Base-by-base conservation (phyloP, 2,888 invertebrate species). In the Drosophila formosana region DNA sequence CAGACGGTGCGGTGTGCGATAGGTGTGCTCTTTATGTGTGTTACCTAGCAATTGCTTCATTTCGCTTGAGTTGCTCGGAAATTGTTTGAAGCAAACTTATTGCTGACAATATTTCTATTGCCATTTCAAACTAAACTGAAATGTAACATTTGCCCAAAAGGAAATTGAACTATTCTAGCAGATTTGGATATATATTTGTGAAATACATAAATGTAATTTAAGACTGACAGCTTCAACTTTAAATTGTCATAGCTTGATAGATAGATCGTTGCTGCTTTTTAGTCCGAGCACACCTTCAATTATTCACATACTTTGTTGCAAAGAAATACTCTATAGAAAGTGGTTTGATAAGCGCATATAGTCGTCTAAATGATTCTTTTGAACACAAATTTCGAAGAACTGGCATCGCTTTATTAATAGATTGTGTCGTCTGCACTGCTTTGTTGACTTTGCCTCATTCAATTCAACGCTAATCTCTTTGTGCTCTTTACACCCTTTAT, bases 1-100 rank as follows among this genome's bases (percentile, higher is more conserved):
- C 60, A 43, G 23, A 57, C 25, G 52, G 58, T 55, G 23, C 18
- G 43, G 43, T 55, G 28, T 52, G 23, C 3, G 28, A 18, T 45
- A 41, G n/a, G 32, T 57, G 49, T 49, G 26, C 25, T 55, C 28
- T 37, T 23, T 28, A 3, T 23, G 43, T 45, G 5, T 39, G 39
- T 41, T 47, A 47, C 41, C 52, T 28, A 28, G 26, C 43, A 43
- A 62, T 41, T 34, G 37, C 13, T 41, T 13, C 18, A 41, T 13
- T 41, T 3, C 26, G 46, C 25, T 4, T 13, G 13, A 26, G 13
- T 39, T 28, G 8, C 8, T 26, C n/a, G 2, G 4, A 28, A 52
- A 32, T 30, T 28, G 30, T n/a, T 45, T 32, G n/a, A 13, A 25
- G 25, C 1, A 11, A 25, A 11, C 34, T 2, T 34, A 34, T 32